phyloP scores from a whole-genome alignment of 2,888 invertebrate genomes.

The Drosophila colorata region DNA sequence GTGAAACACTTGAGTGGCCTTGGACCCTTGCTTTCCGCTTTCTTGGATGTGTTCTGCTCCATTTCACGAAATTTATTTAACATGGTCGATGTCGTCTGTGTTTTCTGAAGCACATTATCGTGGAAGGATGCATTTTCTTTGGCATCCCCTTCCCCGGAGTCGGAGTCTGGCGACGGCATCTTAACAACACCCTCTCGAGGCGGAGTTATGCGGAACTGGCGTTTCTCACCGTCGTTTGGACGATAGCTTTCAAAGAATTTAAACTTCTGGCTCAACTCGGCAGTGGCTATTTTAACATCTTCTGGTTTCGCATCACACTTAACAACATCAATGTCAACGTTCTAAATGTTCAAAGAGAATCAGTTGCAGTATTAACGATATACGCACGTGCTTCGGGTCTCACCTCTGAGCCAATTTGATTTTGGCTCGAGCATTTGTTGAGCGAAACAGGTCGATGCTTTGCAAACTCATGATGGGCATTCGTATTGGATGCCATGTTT shows the following conservation, averaged over 20 bases:
- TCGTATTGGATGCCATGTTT: conserved; percentile 87
- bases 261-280: conserved; percentile 94
- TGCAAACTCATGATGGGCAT: conserved; percentile 2
- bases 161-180: conserved; percentile 75
- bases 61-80: conserved; percentile 95
- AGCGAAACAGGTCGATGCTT: conserved; percentile 8
- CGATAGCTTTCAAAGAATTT: conserved; percentile 96
- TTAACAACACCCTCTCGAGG: conserved; percentile 92
- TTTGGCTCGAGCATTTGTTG: conserved; percentile 4
- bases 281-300: conserved; percentile 92
- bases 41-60: conserved; percentile 88
- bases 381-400: not conserved
- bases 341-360: conserved; percentile 19
- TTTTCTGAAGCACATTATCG: conserved; percentile 85
- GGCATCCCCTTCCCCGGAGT: conserved; percentile 86
- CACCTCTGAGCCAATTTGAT: conserved; percentile 51
- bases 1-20: conserved; percentile 96
- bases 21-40: conserved; percentile 86
- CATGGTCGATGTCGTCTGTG: conserved; percentile 94
- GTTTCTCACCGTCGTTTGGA: conserved; percentile 88
- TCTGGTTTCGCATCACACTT: conserved; percentile 90
- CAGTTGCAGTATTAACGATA: not conserved
- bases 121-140: conserved; percentile 41
- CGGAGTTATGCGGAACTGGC: conserved; percentile 94
- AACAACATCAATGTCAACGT: conserved; percentile 88